Evolutionary conservation across 2,888 invertebrate species (phyloP).

Genomic region (Parnassius orleans): DNA sequence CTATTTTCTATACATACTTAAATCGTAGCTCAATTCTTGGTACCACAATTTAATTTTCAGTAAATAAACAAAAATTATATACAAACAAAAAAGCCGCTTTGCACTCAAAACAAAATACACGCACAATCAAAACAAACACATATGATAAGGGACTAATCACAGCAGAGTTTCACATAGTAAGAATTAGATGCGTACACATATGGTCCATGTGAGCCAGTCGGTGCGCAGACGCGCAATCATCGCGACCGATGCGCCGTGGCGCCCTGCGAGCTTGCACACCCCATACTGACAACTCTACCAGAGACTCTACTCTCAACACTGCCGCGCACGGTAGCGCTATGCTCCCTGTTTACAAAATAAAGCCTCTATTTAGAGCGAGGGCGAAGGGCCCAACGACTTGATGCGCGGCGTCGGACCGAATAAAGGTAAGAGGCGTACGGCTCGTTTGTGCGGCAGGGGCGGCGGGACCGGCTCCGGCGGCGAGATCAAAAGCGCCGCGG

Average conservation of each 20-base stretch:
- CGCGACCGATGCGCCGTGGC: conserved; percentile 35
- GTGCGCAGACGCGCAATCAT: conserved; percentile 37
- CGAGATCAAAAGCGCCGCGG: conserved; percentile 76
- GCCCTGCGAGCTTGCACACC: conserved; percentile 54
- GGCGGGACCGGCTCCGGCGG: conserved; percentile 76
- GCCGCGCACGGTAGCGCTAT: conserved; percentile 47
- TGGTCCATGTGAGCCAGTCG: conserved; percentile 62
- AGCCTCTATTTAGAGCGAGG: conserved; percentile 78
- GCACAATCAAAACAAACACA: conserved; percentile 13
- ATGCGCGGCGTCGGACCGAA: conserved; percentile 75
- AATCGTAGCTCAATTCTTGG: no score
- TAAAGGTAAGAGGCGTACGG: conserved; percentile 71
- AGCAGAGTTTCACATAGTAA: conserved; percentile 31
- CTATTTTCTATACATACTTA: no score
- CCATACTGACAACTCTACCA: conserved; percentile 64
- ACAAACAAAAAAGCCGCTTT: not conserved
- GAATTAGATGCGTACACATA: conserved; percentile 69
- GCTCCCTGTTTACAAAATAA: conserved; percentile 78
- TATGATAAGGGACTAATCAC: conserved; percentile 8
- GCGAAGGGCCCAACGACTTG: conserved; percentile 72
- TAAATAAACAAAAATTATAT: not conserved
- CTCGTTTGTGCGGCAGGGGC: conserved; percentile 77
- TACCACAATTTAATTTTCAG: not conserved
- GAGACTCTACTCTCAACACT: conserved; percentile 54
- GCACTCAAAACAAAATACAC: conserved; percentile 5